A percentile compares a stretch with the other conserved stretches of the same genome.
phyloP scores from a whole-genome alignment of 2,888 invertebrate genomes.

The Andrena dorsata region DNA sequence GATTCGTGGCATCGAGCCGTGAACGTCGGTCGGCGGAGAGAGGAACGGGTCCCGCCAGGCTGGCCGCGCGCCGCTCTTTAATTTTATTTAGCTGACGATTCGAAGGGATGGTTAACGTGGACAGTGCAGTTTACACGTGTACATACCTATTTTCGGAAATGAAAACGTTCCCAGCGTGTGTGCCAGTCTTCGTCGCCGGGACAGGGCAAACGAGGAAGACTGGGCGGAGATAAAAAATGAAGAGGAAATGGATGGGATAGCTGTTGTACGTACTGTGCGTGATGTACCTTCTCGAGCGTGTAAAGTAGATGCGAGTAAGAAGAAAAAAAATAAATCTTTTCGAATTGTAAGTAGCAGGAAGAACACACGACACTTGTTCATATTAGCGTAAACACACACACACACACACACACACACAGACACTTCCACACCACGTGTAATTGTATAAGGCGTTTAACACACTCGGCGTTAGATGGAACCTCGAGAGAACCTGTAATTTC shows the following conservation, averaged over 20 bases:
- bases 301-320: constrained; percentile 56
- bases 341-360: constrained; percentile 68
- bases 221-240: background rate
- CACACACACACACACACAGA: no score
- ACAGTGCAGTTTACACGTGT: constrained; percentile 66
- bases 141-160: constrained; percentile 71
- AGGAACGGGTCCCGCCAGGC: background rate
- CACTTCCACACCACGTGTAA: constrained; percentile 42
- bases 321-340: constrained; percentile 20
- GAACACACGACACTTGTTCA: constrained; percentile 64
- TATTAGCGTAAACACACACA: constrained; percentile 40
- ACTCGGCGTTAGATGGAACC: constrained; percentile 28
- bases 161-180: constrained; percentile 44
- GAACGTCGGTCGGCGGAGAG: background rate
- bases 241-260: constrained; percentile 8
- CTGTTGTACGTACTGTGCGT: constrained; percentile 72
- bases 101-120: constrained; percentile 51
- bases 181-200: background rate
- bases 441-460: background rate
- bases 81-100: constrained; percentile 70
- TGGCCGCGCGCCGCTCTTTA: constrained; percentile 46
- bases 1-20: background rate
- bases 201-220: background rate
- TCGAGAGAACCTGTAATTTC: constrained; percentile 39
- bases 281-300: constrained; percentile 68